Conservation (phyloP, 2,797 vertebrate genomes). For the Parauchenoglanis punctatus region DNA sequence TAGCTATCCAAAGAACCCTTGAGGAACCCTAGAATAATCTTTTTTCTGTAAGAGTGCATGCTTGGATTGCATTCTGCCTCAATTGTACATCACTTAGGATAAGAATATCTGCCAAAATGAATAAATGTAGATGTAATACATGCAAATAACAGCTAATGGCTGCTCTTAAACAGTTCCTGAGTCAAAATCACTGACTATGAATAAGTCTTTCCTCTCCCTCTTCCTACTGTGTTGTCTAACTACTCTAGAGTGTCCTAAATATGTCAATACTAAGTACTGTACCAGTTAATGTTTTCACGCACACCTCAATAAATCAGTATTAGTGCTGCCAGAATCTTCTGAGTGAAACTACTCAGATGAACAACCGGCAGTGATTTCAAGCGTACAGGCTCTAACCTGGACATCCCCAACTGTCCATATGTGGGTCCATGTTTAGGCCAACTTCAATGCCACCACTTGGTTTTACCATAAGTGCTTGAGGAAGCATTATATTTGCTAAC, state of each 20-base stretch:
- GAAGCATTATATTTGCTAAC: constrained; percentile 78
- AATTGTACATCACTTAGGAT: no score
- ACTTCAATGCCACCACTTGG: constrained; percentile 63
- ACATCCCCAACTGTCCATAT: constrained; percentile 72
- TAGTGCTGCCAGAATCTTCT: constrained; percentile 23
- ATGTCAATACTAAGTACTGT: constrained; percentile 58
- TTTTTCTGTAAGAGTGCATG: background rate
- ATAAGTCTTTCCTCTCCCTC: constrained; percentile 42
- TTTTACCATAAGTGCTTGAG: constrained; percentile 66
- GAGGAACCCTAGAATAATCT: background rate
- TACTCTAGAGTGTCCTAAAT: constrained; percentile 53
- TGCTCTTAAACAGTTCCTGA: background rate
- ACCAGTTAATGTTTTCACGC: constrained; percentile 37
- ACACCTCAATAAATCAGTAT: constrained; percentile 35
- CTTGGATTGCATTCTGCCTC: constrained; percentile 18
- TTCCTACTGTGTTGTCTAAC: constrained; percentile 42
- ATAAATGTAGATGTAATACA: constrained; percentile 3
- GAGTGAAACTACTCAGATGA: constrained; percentile 13
- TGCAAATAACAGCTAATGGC: background rate
- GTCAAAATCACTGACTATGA: constrained; percentile 27
- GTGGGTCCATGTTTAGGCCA: constrained; percentile 70
- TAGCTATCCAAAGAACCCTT: constrained; percentile 10
- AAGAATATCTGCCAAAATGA: background rate
- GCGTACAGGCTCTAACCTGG: constrained; percentile 61
- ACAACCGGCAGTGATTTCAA: background rate